These are phyloP conservation scores for Chromis chromis DNA, from an alignment of 2,797 vertebrate species.

Conservation along the genomic window DNA sequence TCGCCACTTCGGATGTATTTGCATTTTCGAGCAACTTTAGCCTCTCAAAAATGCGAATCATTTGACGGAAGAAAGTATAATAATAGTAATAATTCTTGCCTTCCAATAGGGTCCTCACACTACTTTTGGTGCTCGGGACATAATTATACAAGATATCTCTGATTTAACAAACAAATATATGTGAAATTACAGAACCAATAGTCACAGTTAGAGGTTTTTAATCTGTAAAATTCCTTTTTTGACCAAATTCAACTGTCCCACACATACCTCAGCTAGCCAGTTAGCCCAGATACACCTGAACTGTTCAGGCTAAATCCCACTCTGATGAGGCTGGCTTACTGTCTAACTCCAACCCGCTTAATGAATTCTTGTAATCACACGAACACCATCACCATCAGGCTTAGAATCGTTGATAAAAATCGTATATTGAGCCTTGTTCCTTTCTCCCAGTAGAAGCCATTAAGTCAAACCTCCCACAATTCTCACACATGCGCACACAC, in stretches of 20 bases:
- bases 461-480: slow-evolving; percentile 30
- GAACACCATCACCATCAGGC: slow-evolving; percentile 9
- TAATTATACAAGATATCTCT: too few species aligned
- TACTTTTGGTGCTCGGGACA: too few species aligned
- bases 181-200: too few species aligned
- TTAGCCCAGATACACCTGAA: slow-evolving; percentile 3
- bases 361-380: slow-evolving; percentile 12
- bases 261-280: neutral
- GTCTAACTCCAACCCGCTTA: neutral
- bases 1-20: too few species aligned
- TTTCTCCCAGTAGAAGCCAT: slow-evolving; percentile 31
- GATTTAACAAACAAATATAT: too few species aligned
- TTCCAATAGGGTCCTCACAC: too few species aligned
- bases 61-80: too few species aligned
- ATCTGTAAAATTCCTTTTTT: too few species aligned
- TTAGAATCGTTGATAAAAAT: slow-evolving; percentile 24
- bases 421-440: slow-evolving; percentile 12
- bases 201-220: too few species aligned
- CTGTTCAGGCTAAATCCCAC: neutral
- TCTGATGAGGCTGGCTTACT: neutral
- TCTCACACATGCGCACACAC: neutral
- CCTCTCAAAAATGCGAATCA: too few species aligned
- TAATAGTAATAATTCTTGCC: too few species aligned
- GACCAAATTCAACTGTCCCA: neutral
- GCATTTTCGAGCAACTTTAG: too few species aligned